phyloP scores from a whole-genome alignment of 2,113 vertebrate species.

The Thalassarche chlororhynchos region DNA sequence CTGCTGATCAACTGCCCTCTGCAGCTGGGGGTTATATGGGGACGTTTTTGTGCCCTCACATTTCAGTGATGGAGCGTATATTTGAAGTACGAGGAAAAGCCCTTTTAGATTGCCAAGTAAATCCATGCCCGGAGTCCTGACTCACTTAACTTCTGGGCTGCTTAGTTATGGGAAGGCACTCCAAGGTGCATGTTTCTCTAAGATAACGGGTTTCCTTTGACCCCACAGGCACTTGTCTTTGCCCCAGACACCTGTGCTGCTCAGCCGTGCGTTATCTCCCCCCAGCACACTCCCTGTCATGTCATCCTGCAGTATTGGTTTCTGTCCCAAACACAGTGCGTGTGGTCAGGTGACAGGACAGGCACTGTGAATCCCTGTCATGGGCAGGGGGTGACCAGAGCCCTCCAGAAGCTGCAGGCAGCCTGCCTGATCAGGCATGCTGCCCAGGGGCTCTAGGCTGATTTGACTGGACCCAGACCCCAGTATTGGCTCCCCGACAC shows the following conservation, averaged over 20 bases:
- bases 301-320: neutral
- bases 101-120: slow-evolving; percentile 10
- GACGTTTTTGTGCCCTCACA: neutral
- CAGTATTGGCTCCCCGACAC: neutral
- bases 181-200: neutral
- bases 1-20: neutral
- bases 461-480: neutral
- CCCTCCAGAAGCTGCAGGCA: neutral
- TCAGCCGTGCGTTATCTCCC: neutral
- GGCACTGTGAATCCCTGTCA: neutral
- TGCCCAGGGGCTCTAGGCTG: neutral
- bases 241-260: neutral
- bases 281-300: neutral
- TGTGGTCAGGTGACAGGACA: neutral
- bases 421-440: neutral
- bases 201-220: slow-evolving; percentile 29
- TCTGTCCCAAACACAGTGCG: fast-evolving
- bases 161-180: slow-evolving; percentile 3
- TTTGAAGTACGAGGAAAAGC: slow-evolving; percentile 3
- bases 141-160: neutral
- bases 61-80: neutral
- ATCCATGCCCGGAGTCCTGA: neutral
- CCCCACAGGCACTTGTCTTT: slow-evolving; percentile 16
- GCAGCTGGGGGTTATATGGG: neutral
- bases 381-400: neutral